phyloP scores from a whole-genome alignment of 92 coral and sea anemone species.

The Epizoanthus stellaris region DNA sequence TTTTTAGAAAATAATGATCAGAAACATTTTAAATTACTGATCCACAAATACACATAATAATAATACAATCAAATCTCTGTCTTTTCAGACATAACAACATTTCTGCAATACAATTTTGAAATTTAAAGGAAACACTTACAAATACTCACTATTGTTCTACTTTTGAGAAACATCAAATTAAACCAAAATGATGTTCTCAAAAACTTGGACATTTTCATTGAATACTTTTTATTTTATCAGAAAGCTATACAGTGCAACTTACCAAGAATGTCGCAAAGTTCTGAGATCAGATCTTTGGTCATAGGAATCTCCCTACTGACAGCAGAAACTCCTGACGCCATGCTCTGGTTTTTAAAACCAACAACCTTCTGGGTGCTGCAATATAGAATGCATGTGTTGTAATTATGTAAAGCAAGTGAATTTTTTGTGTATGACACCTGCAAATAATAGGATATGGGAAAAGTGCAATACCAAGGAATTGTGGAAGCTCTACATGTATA shows the following conservation, averaged over 20 bases:
- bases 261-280: neutral
- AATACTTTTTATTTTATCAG: too few species aligned
- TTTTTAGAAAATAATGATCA: neutral
- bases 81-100: neutral
- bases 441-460: too few species aligned
- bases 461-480: too few species aligned
- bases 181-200: too few species aligned
- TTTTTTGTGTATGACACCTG: too few species aligned
- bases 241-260: too few species aligned
- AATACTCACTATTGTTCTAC: neutral
- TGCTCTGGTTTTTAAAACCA: neutral
- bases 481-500: too few species aligned
- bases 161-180: neutral
- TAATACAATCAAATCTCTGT: neutral
- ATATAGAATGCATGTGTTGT: neutral
- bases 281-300: neutral
- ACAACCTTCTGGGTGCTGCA: constrained; percentile 6
- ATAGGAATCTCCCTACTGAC: neutral
- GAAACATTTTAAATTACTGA: neutral
- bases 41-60: neutral
- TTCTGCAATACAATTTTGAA: neutral
- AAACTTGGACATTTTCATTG: too few species aligned
- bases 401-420: too few species aligned
- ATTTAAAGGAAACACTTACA: too few species aligned
- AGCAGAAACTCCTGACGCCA: neutral